Conservation (phyloP, 2,113 vertebrate species). For the Sinocyclocheilus grahami region DNA sequence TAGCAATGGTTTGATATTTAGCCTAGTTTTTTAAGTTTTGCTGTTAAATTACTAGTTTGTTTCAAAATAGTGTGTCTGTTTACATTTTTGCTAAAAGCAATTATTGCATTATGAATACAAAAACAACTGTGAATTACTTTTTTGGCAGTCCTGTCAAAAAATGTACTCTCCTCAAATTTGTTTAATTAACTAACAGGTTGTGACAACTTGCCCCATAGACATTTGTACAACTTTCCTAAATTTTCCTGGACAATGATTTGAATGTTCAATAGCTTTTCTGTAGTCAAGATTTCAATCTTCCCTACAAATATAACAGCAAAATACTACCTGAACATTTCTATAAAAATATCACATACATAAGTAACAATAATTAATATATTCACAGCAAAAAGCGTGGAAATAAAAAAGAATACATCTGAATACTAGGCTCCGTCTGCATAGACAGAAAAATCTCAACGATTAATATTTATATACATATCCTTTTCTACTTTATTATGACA, state of each 20-base stretch:
- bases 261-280: too few relatives aligned
- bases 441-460: background rate
- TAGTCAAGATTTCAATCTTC: too few relatives aligned
- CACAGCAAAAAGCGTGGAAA: background rate
- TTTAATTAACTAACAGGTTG: too few relatives aligned
- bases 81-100: too few relatives aligned
- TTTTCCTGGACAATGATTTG: too few relatives aligned
- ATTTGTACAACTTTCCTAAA: too few relatives aligned
- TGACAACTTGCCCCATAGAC: background rate
- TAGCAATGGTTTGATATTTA: too few relatives aligned
- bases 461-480: background rate
- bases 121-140: too few relatives aligned
- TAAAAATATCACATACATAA: background rate
- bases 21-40: too few relatives aligned
- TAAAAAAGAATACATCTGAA: background rate
- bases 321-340: background rate
- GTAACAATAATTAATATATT: background rate
- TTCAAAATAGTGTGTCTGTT: background rate
- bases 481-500: background rate
- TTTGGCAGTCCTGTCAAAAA: too few relatives aligned
- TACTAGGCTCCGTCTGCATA: background rate
- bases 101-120: too few relatives aligned
- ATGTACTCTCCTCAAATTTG: too few relatives aligned
- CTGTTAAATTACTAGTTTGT: background rate
- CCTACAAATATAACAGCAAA: background rate